Conservation (phyloP, 2,797 vertebrate species). For the Esox masquinongy region DNA sequence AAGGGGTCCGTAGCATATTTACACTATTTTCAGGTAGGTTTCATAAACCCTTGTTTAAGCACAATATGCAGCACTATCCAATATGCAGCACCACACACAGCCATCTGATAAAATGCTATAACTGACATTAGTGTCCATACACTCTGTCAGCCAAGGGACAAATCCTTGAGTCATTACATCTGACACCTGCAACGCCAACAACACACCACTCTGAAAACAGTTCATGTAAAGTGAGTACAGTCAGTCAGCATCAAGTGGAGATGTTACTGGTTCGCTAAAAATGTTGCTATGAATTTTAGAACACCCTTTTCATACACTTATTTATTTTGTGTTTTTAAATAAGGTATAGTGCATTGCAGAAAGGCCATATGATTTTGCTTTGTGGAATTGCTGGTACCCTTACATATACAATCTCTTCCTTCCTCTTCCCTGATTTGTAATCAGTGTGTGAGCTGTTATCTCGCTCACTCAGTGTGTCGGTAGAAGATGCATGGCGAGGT, state of each 20-base stretch:
- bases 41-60: too few species aligned
- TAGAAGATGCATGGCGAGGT: slow-evolving; percentile 21
- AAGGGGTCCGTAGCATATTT: too few species aligned
- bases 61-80: too few species aligned
- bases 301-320: not conserved
- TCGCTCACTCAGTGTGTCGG: slow-evolving; percentile 10
- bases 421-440: not conserved
- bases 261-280: not conserved
- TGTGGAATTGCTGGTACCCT: slow-evolving; percentile 10
- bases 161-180: not conserved
- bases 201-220: not conserved
- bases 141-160: slow-evolving; percentile 4
- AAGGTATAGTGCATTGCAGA: not conserved
- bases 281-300: not conserved
- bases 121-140: not conserved
- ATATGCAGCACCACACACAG: too few species aligned
- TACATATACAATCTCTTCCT: not conserved
- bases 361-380: not conserved
- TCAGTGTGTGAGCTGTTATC: slow-evolving; percentile 5
- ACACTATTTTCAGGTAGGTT: too few species aligned
- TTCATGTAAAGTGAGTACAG: not conserved
- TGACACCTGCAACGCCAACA: not conserved
- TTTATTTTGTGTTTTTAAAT: not conserved
- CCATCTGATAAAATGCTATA: too few species aligned
- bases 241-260: not conserved